Evolutionary conservation across 2,113 vertebrate genomes (phyloP), one percentile per base, ranked within the genome.

Genomic region (Microtus ochrogaster): DNA sequence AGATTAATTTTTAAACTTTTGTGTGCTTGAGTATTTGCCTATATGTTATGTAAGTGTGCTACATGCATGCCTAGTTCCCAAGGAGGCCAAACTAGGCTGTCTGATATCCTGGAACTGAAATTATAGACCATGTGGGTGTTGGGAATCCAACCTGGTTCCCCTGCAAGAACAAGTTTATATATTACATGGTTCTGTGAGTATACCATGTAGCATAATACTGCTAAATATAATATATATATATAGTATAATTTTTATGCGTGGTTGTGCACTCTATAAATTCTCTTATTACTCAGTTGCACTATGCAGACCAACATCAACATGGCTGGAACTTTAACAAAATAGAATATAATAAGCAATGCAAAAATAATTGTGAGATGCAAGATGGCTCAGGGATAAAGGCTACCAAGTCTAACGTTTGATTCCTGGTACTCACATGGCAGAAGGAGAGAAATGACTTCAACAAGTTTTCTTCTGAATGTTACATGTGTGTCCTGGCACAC

Each of bases 211-310:
- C 12, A 81, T 39, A 66, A 30, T 17, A 55, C 68, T 78, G 61
- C 39, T 63, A 58, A 90, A 47, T 76, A 0, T 63, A 65, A 82
- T 52, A 81, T 10, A 61, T 61, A 13, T 24, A 5, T 49, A 49
- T 49, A 5, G 4, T 66, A 66, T 66, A 1, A 66, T 66, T 66
- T 30, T 44, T 44, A 82, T 30, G 86, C 13, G 17, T 88, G 68
- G 19, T 39, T n/a, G 7, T 30, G 39, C 68, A 92, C 66, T 85
- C 30, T 78, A 76, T 49, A 70, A n/a, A 21, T 92, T 66, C 49
- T 82, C 78, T 83, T 91, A 11, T 74, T 81, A 85, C 58, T 94
- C n/a, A 73, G 7, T 73, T 91, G 70, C 21, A 70, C 88, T 55
- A 41, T 55, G 55, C 81, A 91, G 91, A 91, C 61, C 68, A 83